Conservation (phyloP, 2,113 vertebrate genomes). For the Anthoscopus minutus region DNA sequence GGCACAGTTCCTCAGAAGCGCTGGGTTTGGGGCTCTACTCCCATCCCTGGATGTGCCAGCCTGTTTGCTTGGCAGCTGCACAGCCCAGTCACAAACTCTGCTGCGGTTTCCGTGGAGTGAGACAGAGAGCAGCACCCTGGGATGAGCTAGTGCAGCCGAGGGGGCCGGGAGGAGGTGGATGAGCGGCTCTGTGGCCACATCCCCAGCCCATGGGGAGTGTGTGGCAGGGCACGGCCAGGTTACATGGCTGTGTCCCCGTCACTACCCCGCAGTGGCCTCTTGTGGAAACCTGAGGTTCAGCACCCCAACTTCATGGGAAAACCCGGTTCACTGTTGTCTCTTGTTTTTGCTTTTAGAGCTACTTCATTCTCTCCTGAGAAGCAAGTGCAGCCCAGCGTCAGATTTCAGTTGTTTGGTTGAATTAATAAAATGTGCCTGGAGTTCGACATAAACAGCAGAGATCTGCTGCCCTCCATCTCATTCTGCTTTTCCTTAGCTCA, state of each 20-base stretch:
- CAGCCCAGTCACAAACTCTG: rapidly evolving
- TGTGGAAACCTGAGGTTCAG: background rate
- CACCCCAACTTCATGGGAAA: background rate
- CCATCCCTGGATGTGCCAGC: background rate
- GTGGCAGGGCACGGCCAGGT: background rate
- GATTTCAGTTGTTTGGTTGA: background rate
- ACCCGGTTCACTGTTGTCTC: background rate
- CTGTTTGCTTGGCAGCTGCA: background rate
- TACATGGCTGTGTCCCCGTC: rapidly evolving
- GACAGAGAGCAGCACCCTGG: background rate
- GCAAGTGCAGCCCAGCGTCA: background rate
- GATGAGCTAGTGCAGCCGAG: rapidly evolving
- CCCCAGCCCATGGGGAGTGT: no score
- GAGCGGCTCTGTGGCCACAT: rapidly evolving
- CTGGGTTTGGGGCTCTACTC: background rate
- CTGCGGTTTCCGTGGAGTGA: rapidly evolving
- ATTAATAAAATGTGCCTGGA: background rate
- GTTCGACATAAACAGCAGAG: background rate
- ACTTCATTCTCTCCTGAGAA: background rate
- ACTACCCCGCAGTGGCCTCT: rapidly evolving
- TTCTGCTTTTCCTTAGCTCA: background rate
- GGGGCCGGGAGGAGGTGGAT: background rate
- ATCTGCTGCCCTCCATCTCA: background rate
- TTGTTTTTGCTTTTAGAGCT: background rate
- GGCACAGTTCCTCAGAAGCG: background rate